Base-by-base conservation (phyloP, 2,113 vertebrate genomes). In the Pipa parva region DNA sequence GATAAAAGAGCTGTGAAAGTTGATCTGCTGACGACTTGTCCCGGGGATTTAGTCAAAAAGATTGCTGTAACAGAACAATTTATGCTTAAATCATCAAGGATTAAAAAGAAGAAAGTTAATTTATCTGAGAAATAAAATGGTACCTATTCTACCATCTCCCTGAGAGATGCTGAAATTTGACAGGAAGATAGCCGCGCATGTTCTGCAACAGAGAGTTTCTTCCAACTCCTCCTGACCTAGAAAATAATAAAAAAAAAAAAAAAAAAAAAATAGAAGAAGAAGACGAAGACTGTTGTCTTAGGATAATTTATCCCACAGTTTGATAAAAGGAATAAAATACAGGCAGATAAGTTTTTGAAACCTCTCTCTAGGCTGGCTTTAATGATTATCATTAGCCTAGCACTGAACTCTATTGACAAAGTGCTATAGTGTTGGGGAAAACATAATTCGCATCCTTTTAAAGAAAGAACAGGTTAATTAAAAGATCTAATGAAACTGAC, bases 341-440 rank as follows among this genome's bases (percentile, higher is more conserved):
- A 76, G 74, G 71, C 80, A 76, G 78, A 81, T 78, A 80, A 82
- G 75, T 84, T 78, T 72, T 74, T 75, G 76, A 65, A 78, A 71
- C 78, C 79, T 79, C 74, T 79, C 74, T 71, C 45, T 67, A 63
- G 64, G 74, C 73, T 81, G 80, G 80, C 79, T 70, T 75, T 85
- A 80, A 79, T 76, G 71, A 73, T 76, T 75, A 83, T 80, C 80
- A 78, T 87, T 84, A 81, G 74, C 76, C 75, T 69, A 66, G 20
- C 74, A 81, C 75, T 83, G 83, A 83, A 84, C 82, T 81, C 78
- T 81, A 83, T 80, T 82, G 84, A 84, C 80, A 79, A 84, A 78
- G 78, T 65, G 72, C 70, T 76, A 74, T 54, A 76, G 75, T 74
- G 74, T 78, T 68, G 76, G 81, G 75, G 78, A 83, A 77, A 84